Base-by-base conservation (phyloP, 1,140 invertebrate species). In the Lamellibrachia luymesi region DNA sequence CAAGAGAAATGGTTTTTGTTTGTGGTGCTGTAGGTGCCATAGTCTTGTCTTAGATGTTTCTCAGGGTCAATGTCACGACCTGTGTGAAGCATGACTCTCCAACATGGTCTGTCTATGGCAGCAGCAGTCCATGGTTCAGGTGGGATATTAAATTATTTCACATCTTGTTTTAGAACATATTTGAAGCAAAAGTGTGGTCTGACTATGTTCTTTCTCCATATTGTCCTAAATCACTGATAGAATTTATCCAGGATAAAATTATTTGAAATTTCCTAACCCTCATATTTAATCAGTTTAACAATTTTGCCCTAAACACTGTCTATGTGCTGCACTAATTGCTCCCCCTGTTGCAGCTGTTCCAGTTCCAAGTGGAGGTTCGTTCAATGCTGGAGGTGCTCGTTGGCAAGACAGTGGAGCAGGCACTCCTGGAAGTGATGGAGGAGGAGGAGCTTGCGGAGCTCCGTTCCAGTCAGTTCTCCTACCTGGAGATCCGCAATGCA, bases 281-380 rank as follows among this genome's bases (percentile, higher is more conserved):
- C 27, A 90, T 38, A 38, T 38, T 38, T 90, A 27, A 90, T 27
- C 89, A 22, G 89, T 22, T 90, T 90, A 90, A 90, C 27, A 27
- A 1, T 90, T 91, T 10, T 50, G 25, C 8, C 13, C 51, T n/a
- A 91, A 4, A 25, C 51, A 91, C 27, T 25, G 7, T 10, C 50
- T 91, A 7, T 91, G 50, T 91, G 17, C 17, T 22, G 51, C 51
- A 50, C 51, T n/a, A 50, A 27, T 91, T 10, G 17, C 27, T 90
- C 17, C 51, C 49, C 2, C 51, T 93, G 91, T 95, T 96, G 91
- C 95, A 97, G 96, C 94, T 97, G 25, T 97, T 97, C 94, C 97
- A 99, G 96, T 99, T 98, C 96, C 98, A 99, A 96, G 96, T 97
- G 94, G 98, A 99, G 96, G 98, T 98, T 10, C 97, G 98, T 95